Base-by-base conservation (phyloP, 2,113 vertebrate genomes). In the Erythrocercus mccallii region DNA sequence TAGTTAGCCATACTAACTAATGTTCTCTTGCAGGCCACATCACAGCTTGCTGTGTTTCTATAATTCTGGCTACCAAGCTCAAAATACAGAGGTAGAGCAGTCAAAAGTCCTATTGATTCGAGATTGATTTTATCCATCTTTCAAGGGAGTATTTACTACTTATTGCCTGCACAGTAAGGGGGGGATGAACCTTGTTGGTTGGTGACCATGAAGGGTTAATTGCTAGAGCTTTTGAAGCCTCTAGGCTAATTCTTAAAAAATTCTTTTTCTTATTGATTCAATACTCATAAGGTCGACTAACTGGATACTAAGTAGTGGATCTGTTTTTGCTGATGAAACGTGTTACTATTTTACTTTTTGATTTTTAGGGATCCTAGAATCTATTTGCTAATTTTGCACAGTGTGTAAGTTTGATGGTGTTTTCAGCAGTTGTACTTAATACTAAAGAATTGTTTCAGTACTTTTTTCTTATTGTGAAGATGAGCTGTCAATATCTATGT, bases 261-360 rank as follows among this genome's bases (percentile, higher is more conserved):
- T 6, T 2, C 1, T 48, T n/a, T 78, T 83, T 76, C 30, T 35
- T 86, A 64, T 1, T 82, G 64, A 38, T 66, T 48, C 61, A 42
- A 14, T 77, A 24, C 8, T 68, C 8, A 19, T 2, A 10, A 45
- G 9, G 16, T 50, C 0, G 0, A 27, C 62, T 54, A 20, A 47
- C 28, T 20, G 25, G 74, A 10, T 71, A 25, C 14, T 37, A 31
- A 27, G 3, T 24, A 38, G 5, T 50, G 23, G 17, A 62, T 82
- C 13, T 57, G 20, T 5, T 86, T 62, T 61, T 88, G 56, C 64
- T 85, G 45, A 17, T 65, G 47, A 57, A 78, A 65, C 5, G 38
- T 48, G 14, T 76, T 65, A 11, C 6, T 56, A 2, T 47, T 74
- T 81, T 74, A 40, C 28, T 40, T 62, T n/a, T 37, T 74, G 5